A percentile compares a stretch with the other conserved stretches of the same genome.
Conservation (phyloP, 2,113 vertebrate genomes). For the Sturnira hondurensis region DNA sequence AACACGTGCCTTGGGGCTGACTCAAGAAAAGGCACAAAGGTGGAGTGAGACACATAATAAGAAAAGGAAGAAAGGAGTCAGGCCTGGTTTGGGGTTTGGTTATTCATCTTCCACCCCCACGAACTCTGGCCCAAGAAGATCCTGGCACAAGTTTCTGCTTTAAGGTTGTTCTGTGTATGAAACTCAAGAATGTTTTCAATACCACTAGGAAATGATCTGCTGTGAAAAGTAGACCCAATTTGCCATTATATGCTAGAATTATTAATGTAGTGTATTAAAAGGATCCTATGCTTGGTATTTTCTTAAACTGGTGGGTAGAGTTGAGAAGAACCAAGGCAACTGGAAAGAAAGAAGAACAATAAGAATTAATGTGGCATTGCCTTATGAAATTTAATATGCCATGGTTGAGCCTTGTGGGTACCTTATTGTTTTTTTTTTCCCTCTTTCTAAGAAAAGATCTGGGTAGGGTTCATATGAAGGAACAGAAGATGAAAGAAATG, state of each 20-base stretch:
- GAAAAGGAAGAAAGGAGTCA: neutral
- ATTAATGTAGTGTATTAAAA: neutral
- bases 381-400: slow-evolving; percentile 9
- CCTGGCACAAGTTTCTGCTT: neutral
- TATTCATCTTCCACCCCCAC: neutral
- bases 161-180: neutral
- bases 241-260: neutral
- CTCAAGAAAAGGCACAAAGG: neutral
- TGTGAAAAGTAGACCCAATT: neutral
- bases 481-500: neutral
- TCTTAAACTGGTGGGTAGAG: neutral
- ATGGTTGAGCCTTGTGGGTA: neutral
- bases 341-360: slow-evolving; percentile 11
- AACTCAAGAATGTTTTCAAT: slow-evolving; percentile 13
- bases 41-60: neutral
- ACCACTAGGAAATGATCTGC: neutral
- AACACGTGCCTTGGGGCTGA: neutral
- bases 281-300: neutral
- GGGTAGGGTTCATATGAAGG: neutral
- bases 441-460: neutral
- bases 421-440: neutral
- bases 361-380: neutral
- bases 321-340: neutral
- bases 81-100: neutral
- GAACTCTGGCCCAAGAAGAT: neutral